Percentiles rank a stretch among this genome's conserved stretches.
Evolutionary conservation across 2,888 invertebrate genomes (phyloP).

Genomic region (Agrochola circellaris): DNA sequence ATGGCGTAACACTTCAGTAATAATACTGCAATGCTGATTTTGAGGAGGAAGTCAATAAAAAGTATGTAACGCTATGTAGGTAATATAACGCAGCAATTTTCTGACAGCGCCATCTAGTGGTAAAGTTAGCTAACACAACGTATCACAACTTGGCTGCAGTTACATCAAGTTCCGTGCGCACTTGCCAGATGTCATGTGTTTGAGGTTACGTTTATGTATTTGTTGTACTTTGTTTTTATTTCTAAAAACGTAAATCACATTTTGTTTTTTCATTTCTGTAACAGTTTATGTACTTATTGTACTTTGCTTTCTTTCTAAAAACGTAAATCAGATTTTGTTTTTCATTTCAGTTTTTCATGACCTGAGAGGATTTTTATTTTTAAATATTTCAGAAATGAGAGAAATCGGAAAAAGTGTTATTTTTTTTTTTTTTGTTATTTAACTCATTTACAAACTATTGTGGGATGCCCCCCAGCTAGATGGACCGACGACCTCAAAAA

Average conservation of each 20-base stretch:
- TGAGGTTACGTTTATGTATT: background rate
- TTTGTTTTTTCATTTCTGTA: too few relatives aligned
- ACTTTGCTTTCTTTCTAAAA: background rate
- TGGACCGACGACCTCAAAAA: too few relatives aligned
- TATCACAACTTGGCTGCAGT: background rate
- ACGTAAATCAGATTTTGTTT: too few relatives aligned
- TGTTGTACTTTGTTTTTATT: background rate
- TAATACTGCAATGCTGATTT: conserved; percentile 11
- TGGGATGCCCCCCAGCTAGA: too few relatives aligned
- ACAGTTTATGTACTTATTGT: too few relatives aligned
- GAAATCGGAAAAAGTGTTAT: too few relatives aligned
- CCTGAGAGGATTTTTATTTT: background rate
- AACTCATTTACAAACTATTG: too few relatives aligned
- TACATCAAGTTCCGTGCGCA: conserved; percentile 25
- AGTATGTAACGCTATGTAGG: too few relatives aligned
- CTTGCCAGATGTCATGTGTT: conserved; percentile 36
- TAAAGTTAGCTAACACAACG: conserved; percentile 2
- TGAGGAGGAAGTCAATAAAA: background rate
- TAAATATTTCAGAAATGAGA: background rate
- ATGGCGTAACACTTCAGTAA: background rate
- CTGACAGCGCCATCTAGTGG: conserved; percentile 53
- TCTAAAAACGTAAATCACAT: too few relatives aligned
- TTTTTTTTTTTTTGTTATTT: too few relatives aligned
- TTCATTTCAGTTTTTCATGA: too few relatives aligned
- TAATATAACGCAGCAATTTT: background rate